Evolutionary conservation across 1,140 invertebrate genomes (phyloP).

Genomic region (Drosophila micromelanica): DNA sequence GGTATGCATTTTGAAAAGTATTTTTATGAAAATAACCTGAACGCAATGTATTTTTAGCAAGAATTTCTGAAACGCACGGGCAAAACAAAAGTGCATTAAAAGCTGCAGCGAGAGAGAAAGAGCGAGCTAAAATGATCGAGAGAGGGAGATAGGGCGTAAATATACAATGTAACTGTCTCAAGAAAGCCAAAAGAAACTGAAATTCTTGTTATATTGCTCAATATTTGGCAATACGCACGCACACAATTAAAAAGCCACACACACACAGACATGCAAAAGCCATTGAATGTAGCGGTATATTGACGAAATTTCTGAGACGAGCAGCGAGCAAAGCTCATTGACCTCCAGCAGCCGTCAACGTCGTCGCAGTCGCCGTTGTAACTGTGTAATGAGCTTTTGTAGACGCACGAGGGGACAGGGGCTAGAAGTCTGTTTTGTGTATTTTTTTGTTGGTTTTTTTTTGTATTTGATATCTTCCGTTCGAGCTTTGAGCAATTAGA

Average conservation of each 20-base stretch:
- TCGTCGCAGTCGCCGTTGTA: constrained; percentile 50
- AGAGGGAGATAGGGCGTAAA: constrained; percentile 22
- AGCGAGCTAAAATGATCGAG: neutral
- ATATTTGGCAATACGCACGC: constrained; percentile 75
- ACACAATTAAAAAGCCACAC: constrained; percentile 22
- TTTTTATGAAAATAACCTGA: constrained; percentile 54
- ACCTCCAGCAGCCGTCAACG: constrained; percentile 61
- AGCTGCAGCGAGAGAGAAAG: constrained; percentile 10
- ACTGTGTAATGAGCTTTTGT: constrained; percentile 66
- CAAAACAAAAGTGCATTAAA: constrained; percentile 33
- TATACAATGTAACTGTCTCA: constrained; percentile 58
- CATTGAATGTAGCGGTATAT: constrained; percentile 80
- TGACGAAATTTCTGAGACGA: constrained; percentile 80
- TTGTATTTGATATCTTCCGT: constrained; percentile 34
- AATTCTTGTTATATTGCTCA: constrained; percentile 80
- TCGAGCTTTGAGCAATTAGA: constrained; percentile 46
- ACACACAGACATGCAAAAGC: constrained; percentile 66
- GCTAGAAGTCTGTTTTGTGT: constrained; percentile 36
- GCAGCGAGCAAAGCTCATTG: constrained; percentile 80
- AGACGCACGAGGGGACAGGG: neutral
- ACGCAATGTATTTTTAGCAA: constrained; percentile 67
- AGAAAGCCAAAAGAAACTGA: constrained; percentile 74
- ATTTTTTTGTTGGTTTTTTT: constrained; percentile 19
- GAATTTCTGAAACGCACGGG: constrained; percentile 51
- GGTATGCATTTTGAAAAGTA: constrained; percentile 67